Evolutionary conservation across 2,888 invertebrate species (phyloP).

Genomic region (Lymantria monacha): DNA sequence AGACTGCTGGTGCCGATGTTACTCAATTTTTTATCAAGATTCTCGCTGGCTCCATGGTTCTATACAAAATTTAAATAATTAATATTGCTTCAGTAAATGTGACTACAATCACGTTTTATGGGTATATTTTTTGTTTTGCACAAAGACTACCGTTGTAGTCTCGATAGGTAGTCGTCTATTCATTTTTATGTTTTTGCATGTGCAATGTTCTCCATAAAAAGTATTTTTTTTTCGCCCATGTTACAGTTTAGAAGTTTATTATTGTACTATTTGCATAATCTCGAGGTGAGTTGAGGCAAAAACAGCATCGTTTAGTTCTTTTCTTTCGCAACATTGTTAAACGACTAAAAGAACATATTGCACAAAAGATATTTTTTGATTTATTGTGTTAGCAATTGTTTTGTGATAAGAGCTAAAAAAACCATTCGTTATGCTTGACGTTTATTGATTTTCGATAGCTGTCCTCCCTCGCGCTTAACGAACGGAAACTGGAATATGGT

Average conservation of each 20-base stretch:
- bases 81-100: conserved; percentile 38
- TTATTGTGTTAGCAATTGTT: conserved; percentile 67
- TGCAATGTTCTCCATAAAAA: conserved; percentile 65
- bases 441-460: conserved; percentile 55
- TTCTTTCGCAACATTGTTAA: conserved; percentile 65
- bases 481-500: conserved; percentile 56
- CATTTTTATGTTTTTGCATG: conserved; percentile 61
- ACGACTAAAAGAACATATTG: conserved; percentile 58
- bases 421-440: conserved; percentile 54
- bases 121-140: conserved; percentile 42
- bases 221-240: conserved; percentile 58
- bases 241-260: conserved; percentile 75
- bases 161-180: conserved; percentile 66
- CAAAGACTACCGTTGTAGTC: conserved; percentile 55
- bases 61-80: conserved; percentile 26
- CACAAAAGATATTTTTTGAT: conserved; percentile 74
- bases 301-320: conserved; percentile 66
- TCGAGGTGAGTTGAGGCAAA: conserved; percentile 70
- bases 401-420: conserved; percentile 50
- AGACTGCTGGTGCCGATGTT: conserved; percentile 38
- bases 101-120: conserved; percentile 44
- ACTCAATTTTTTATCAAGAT: conserved; percentile 21
- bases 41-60: conserved; percentile 31
- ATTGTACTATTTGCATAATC: conserved; percentile 78
- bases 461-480: conserved; percentile 56